These are phyloP conservation scores for Neotoma lepida DNA, from an alignment of 2,113 vertebrate genomes.

Conservation along the genomic window DNA sequence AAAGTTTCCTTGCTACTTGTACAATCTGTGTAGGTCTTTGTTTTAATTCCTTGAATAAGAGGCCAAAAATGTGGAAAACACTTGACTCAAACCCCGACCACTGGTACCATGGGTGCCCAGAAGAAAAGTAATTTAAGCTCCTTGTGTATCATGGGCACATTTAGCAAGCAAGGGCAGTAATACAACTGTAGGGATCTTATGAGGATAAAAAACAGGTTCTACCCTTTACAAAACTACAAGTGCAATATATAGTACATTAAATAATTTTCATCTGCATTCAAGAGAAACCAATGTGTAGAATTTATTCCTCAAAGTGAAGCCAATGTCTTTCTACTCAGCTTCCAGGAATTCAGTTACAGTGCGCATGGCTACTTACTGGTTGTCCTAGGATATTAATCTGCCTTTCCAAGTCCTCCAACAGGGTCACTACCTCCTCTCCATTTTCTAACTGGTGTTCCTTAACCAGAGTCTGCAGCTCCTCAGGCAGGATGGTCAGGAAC, in stretches of 20 bases:
- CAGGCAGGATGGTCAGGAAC: conserved; percentile 73
- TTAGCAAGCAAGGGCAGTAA: background rate
- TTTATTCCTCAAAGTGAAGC: background rate
- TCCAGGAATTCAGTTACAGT: background rate
- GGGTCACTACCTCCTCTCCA: conserved; percentile 78
- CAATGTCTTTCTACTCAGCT: background rate
- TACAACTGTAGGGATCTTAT: background rate
- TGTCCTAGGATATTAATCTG: conserved; percentile 76
- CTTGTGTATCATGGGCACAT: background rate
- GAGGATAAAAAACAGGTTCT: background rate
- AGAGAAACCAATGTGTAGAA: background rate
- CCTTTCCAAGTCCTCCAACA: conserved; percentile 78
- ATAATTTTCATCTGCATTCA: background rate
- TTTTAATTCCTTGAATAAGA: background rate
- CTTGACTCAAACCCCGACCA: background rate
- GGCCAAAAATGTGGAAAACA: background rate
- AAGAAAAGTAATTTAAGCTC: conserved; percentile 7
- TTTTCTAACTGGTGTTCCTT: conserved; percentile 74
- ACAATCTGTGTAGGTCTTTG: background rate
- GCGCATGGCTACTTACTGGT: conserved; percentile 65
- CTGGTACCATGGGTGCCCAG: background rate
- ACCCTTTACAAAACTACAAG: background rate
- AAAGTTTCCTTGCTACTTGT: background rate
- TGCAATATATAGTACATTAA: background rate
- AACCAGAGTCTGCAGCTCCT: conserved; percentile 73